A percentile compares a stretch with the other conserved stretches of the same genome.
phyloP scores from a whole-genome alignment of 2,113 vertebrate genomes.

The Axis porcinus region DNA sequence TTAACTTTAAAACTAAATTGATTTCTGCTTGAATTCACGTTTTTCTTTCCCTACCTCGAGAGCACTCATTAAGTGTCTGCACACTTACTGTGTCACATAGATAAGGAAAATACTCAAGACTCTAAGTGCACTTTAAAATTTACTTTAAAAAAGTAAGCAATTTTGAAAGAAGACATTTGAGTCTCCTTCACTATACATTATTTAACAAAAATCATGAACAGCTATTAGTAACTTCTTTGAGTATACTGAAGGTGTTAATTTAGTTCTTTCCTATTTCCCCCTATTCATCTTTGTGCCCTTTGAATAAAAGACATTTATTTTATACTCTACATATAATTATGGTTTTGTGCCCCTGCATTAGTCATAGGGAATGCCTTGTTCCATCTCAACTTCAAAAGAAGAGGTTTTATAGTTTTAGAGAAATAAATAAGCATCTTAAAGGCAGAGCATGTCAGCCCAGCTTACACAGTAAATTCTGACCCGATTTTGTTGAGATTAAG shows the following conservation, averaged over 20 bases:
- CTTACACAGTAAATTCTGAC: background rate
- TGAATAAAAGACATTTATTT: constrained; percentile 25
- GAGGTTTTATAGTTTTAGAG: constrained; percentile 21
- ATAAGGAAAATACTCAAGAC: background rate
- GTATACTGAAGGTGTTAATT: background rate
- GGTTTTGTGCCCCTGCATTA: constrained; percentile 1
- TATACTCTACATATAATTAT: background rate
- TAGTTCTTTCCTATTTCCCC: background rate
- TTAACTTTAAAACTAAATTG: background rate
- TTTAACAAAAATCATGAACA: constrained; percentile 33
- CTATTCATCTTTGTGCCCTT: background rate
- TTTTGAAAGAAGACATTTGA: constrained; percentile 20
- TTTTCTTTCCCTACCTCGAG: background rate
- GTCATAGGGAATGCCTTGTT: background rate
- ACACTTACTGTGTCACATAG: background rate
- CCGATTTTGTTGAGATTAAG: background rate
- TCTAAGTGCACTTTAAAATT: background rate
- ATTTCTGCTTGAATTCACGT: background rate
- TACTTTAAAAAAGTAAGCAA: background rate
- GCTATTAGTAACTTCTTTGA: constrained; percentile 10
- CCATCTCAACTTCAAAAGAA: constrained; percentile 17
- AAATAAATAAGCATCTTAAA: background rate
- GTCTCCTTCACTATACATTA: constrained; percentile 26
- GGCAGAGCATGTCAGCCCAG: background rate
- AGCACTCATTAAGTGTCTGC: background rate